Conservation (phyloP, 2,113 vertebrate species). For the Cyanoderma ruficeps region DNA sequence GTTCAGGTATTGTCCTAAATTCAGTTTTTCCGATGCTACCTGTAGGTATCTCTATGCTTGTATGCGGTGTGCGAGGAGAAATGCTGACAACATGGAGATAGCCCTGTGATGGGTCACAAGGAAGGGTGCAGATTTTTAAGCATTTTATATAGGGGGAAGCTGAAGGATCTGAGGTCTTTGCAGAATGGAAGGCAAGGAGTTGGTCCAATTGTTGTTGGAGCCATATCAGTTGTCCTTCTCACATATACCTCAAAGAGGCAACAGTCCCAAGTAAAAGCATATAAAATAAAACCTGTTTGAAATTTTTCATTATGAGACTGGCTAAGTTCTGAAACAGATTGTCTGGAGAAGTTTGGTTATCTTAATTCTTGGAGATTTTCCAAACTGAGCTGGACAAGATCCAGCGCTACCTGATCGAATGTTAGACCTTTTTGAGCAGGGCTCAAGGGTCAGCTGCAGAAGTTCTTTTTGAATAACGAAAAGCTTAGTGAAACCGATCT, state of each 20-base stretch:
- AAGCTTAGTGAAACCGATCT: neutral
- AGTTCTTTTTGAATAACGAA: neutral
- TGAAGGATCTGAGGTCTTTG: neutral
- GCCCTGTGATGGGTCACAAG: neutral
- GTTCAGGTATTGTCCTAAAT: neutral
- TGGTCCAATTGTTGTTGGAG: neutral
- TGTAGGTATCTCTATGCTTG: neutral
- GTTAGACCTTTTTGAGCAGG: neutral
- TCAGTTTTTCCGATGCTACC: neutral
- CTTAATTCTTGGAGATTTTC: neutral
- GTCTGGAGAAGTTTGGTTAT: neutral
- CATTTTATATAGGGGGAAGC: accelerated
- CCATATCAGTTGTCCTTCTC: neutral
- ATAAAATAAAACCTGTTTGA: neutral
- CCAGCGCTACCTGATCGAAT: neutral
- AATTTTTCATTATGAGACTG: neutral
- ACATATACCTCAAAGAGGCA: neutral
- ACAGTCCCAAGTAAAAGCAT: neutral
- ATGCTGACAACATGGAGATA: neutral
- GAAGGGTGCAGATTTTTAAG: neutral
- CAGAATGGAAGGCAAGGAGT: neutral
- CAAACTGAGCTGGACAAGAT: neutral
- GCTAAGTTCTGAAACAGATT: neutral
- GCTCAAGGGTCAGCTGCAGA: neutral
- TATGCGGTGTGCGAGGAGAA: neutral